phyloP scores from a whole-genome alignment of 2,797 vertebrate genomes.

The Coranthus polyacanthus region DNA sequence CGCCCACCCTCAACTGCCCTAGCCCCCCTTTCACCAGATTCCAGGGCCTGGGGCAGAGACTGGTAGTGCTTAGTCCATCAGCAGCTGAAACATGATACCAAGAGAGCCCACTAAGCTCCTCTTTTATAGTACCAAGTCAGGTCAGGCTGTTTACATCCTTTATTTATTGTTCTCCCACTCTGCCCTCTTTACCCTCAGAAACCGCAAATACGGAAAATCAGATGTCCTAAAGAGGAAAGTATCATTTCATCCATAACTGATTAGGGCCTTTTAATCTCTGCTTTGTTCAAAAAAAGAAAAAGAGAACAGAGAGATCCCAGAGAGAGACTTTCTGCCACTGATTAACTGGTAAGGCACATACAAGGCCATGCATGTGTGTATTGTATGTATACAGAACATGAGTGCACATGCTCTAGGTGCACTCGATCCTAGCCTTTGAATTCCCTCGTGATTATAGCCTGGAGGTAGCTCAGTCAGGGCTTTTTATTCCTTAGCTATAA shows the following conservation, averaged over 20 bases:
- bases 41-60: constrained; percentile 80
- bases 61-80: constrained; percentile 83
- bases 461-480: constrained; percentile 42
- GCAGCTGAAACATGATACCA: constrained; percentile 81
- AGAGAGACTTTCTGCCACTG: constrained; percentile 31
- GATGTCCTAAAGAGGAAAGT: constrained; percentile 14
- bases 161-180: constrained; percentile 64
- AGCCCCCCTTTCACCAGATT: constrained; percentile 76
- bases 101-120: constrained; percentile 70
- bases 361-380: constrained; percentile 7
- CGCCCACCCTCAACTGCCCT: constrained; percentile 42
- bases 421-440: constrained; percentile 34
- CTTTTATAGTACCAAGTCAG: constrained; percentile 76
- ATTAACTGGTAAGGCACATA: constrained; percentile 5
- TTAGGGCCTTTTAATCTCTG: background rate
- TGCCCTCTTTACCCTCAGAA: constrained; percentile 21
- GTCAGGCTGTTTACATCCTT: constrained; percentile 77
- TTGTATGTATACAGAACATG: constrained; percentile 17
- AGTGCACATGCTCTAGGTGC: constrained; percentile 35
- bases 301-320: background rate
- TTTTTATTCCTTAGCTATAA: constrained; percentile 52
- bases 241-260: constrained; percentile 7
- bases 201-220: constrained; percentile 35
- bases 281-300: constrained; percentile 23
- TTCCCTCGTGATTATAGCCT: constrained; percentile 50